Percentiles rank a stretch among this genome's conserved stretches.
Evolutionary conservation across 2,797 vertebrate species (phyloP).

Genomic region (Malurus splendens): DNA sequence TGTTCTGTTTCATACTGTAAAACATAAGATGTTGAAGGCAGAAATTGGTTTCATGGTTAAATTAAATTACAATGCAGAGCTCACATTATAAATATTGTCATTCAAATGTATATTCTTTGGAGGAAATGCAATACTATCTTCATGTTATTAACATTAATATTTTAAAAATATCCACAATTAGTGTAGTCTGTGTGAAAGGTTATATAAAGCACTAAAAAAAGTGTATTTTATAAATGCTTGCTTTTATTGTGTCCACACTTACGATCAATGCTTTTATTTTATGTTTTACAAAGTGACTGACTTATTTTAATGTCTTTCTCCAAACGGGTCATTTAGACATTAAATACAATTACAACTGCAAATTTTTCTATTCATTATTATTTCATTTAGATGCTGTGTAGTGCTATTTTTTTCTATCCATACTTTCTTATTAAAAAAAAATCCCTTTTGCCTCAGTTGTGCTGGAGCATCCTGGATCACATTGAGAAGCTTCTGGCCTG

Average conservation of each 20-base stretch:
- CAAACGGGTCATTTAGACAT: not conserved
- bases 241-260: not conserved
- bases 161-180: constrained; percentile 7
- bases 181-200: not conserved
- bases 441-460: not conserved
- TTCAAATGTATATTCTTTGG: constrained; percentile 33
- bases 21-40: constrained; percentile 59
- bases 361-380: not conserved
- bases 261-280: not conserved
- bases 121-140: constrained; percentile 1
- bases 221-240: not conserved
- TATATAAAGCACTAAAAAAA: not conserved
- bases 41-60: constrained; percentile 62
- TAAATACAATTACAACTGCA: not conserved
- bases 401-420: not conserved
- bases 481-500: not conserved
- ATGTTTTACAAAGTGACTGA: not conserved
- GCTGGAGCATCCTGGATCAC: not conserved
- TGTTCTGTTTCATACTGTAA: constrained; percentile 59
- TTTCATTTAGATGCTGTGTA: not conserved
- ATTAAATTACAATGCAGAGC: constrained; percentile 54
- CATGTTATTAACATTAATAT: not conserved
- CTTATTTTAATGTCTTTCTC: not conserved
- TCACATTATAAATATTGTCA: constrained; percentile 32
- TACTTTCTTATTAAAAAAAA: not conserved